Evolutionary conservation across 2,113 vertebrate species (phyloP).

Genomic region (Isurus oxyrinchus): DNA sequence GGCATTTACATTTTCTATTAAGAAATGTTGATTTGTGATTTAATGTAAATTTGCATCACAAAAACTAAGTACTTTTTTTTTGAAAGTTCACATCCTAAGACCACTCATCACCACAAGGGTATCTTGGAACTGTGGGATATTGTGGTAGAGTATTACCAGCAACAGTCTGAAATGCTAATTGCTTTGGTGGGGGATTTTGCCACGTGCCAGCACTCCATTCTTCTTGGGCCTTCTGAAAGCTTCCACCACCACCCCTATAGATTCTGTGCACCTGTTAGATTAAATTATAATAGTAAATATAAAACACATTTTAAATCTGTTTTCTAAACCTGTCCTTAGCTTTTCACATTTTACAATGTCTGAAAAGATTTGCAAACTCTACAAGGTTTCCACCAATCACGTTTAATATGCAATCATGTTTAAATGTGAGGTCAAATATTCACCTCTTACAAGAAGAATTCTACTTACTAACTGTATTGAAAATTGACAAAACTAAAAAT

Average conservation of each 20-base stretch:
- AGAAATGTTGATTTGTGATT: constrained; percentile 17
- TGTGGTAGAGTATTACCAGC: constrained; percentile 81
- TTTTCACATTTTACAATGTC: neutral
- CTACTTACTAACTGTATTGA: neutral
- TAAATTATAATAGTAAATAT: neutral
- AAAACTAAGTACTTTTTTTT: neutral
- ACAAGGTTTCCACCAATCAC: neutral
- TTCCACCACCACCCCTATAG: constrained; percentile 81
- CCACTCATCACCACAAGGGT: constrained; percentile 63
- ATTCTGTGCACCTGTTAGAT: constrained; percentile 75
- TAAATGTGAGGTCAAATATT: neutral
- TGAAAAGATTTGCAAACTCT: neutral
- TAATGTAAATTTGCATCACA: neutral
- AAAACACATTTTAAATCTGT: neutral
- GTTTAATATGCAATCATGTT: no score
- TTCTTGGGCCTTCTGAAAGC: constrained; percentile 77
- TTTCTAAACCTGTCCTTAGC: neutral
- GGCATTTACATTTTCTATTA: neutral
- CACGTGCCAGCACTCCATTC: constrained; percentile 80
- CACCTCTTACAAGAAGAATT: neutral
- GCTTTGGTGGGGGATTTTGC: constrained; percentile 69
- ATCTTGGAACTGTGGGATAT: constrained; percentile 85
- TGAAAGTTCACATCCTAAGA: constrained; percentile 45
- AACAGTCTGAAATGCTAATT: constrained; percentile 73
- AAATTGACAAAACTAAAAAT: neutral